These are phyloP conservation scores for Sphenopsis melanotis DNA, from an alignment of 2,797 vertebrate species.

Conservation along the genomic window DNA sequence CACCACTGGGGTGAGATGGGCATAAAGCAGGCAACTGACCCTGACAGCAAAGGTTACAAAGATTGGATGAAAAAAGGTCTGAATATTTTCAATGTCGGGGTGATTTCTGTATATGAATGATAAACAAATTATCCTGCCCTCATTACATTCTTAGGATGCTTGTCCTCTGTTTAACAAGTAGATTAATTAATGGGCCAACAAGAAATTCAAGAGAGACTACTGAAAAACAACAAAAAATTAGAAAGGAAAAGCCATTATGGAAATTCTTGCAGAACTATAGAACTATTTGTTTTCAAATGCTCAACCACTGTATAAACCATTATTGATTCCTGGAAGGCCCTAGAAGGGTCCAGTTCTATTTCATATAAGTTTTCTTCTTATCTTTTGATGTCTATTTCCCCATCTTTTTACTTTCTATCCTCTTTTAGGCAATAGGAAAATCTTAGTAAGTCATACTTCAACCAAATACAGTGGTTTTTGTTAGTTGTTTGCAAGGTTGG, in stretches of 20 bases:
- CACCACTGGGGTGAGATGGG: not conserved
- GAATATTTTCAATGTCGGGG: not conserved
- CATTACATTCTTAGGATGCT: fast-evolving
- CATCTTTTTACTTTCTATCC: not conserved
- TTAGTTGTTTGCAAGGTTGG: not conserved
- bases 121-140: not conserved
- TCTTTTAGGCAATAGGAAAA: not conserved
- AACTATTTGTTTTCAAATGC: not conserved
- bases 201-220: not conserved
- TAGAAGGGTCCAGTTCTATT: not conserved
- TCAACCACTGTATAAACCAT: not conserved
- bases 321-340: not conserved
- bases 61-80: not conserved
- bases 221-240: not conserved
- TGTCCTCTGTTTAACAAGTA: not conserved
- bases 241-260: not conserved
- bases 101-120: not conserved
- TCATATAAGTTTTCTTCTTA: not conserved
- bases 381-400: not conserved
- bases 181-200: not conserved
- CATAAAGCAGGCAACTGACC: not conserved
- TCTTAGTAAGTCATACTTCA: not conserved
- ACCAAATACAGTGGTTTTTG: not conserved
- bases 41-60: not conserved
- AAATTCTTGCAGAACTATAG: not conserved